phyloP scores from a whole-genome alignment of 1,140 invertebrate species.

The Trissolcus basalis region DNA sequence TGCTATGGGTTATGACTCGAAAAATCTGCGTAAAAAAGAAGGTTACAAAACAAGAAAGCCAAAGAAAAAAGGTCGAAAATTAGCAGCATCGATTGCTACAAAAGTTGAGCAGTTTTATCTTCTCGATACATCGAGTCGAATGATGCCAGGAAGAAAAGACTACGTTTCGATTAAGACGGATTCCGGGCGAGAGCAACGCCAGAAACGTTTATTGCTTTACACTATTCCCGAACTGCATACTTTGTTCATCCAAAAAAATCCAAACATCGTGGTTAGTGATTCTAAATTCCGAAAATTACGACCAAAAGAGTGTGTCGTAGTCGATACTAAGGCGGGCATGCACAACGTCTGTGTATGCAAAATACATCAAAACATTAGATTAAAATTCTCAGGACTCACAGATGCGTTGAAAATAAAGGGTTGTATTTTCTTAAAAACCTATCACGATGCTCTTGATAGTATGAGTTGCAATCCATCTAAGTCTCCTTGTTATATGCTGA shows the following conservation, averaged over 20 bases:
- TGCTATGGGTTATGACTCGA: neutral
- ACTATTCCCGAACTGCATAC: conserved; percentile 14
- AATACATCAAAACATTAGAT: conserved; percentile 15
- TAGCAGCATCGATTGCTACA: neutral
- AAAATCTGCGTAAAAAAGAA: conserved; percentile 3
- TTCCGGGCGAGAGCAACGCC: neutral
- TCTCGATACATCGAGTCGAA: neutral
- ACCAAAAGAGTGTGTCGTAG: conserved; percentile 21
- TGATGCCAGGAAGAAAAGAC: conserved; percentile 13
- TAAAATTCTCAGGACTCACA: neutral
- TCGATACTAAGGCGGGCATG: conserved; percentile 3
- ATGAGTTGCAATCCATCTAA: neutral
- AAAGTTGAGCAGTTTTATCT: conserved; percentile 8
- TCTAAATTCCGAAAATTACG: conserved; percentile 13
- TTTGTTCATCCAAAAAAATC: conserved; percentile 6
- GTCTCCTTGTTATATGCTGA: neutral
- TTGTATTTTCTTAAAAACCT: neutral
- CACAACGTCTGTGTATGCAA: conserved; percentile 19
- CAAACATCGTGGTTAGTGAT: neutral
- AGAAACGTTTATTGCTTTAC: conserved; percentile 17
- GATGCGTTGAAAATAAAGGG: neutral
- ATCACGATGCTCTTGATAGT: neutral
- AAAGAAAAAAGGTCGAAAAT: conserved; percentile 14
- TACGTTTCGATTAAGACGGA: conserved; percentile 6
- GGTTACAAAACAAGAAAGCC: conserved; percentile 11